phyloP scores from a whole-genome alignment of 1,140 invertebrate genomes.

The Bombus haemorrhoidalis region DNA sequence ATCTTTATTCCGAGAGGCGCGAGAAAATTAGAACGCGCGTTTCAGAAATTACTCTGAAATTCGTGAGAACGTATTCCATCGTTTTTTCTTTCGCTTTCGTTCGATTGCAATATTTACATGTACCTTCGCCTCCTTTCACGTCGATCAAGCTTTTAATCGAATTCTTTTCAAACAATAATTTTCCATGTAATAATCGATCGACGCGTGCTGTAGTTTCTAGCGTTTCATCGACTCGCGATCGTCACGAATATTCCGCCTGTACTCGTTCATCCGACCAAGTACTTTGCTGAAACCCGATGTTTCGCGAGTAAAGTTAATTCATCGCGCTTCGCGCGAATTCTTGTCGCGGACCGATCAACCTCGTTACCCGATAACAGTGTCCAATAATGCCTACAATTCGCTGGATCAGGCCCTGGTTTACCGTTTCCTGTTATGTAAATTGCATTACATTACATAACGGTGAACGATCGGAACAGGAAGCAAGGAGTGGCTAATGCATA shows the following conservation, averaged over 20 bases:
- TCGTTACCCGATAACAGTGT: conserved; percentile 20
- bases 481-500: conserved; percentile 45
- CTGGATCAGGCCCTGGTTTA: conserved; percentile 11
- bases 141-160: too few relatives aligned
- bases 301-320: not conserved
- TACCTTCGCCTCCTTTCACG: too few relatives aligned
- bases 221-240: too few relatives aligned
- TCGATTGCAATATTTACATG: too few relatives aligned
- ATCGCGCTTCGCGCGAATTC: not conserved
- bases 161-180: too few relatives aligned
- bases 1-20: too few relatives aligned
- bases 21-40: not conserved
- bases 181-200: too few relatives aligned
- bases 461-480: conserved; percentile 53
- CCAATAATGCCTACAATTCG: conserved; percentile 12
- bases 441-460: conserved; percentile 64
- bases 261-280: too few relatives aligned
- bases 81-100: too few relatives aligned
- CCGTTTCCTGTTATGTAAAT: conserved; percentile 69
- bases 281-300: not conserved
- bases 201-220: too few relatives aligned
- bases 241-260: too few relatives aligned
- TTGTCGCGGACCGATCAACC: not conserved
- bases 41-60: not conserved
- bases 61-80: not conserved